A percentile compares a stretch with the other conserved stretches of the same genome.
These are phyloP conservation scores for Gastracanthus pulcherrimus DNA, from an alignment of 2,888 invertebrate genomes.

Conservation along the genomic window DNA sequence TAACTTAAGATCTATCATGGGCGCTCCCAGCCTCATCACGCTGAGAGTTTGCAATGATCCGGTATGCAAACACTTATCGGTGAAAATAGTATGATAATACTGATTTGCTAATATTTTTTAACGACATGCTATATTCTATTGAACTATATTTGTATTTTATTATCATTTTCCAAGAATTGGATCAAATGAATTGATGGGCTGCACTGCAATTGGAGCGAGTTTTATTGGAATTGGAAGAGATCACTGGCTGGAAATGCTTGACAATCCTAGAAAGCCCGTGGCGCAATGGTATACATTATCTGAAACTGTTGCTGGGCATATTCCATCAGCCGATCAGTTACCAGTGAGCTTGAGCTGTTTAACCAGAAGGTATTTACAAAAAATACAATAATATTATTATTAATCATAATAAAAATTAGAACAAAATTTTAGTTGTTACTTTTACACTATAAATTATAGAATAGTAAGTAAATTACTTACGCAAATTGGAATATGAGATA, in stretches of 20 bases:
- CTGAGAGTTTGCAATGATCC: too few species aligned
- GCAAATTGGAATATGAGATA: too few species aligned
- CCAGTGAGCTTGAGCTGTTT: slow-evolving; percentile 84
- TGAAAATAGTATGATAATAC: too few species aligned
- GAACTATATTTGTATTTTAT: not conserved
- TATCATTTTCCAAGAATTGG: slow-evolving; percentile 83
- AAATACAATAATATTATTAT: not conserved
- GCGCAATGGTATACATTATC: slow-evolving; percentile 91
- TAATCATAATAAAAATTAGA: not conserved
- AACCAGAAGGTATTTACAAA: slow-evolving; percentile 83
- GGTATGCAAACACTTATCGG: too few species aligned
- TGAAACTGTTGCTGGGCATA: slow-evolving; percentile 84
- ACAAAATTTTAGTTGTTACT: not conserved
- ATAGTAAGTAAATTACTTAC: too few species aligned
- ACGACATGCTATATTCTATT: too few species aligned
- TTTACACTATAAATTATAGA: not conserved
- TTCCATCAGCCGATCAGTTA: slow-evolving; percentile 80
- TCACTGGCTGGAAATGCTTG: slow-evolving; percentile 92
- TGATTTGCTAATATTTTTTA: too few species aligned
- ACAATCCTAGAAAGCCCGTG: slow-evolving; percentile 89
- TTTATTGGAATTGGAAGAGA: slow-evolving; percentile 88
- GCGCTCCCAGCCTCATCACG: too few species aligned
- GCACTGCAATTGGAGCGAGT: slow-evolving; percentile 88
- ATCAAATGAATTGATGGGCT: slow-evolving; percentile 91
- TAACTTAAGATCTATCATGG: too few species aligned